Evolutionary conservation across 1,140 invertebrate species (phyloP), one percentile per base, ranked within the genome.

Genomic region (Neoseiulus cucumeris): DNA sequence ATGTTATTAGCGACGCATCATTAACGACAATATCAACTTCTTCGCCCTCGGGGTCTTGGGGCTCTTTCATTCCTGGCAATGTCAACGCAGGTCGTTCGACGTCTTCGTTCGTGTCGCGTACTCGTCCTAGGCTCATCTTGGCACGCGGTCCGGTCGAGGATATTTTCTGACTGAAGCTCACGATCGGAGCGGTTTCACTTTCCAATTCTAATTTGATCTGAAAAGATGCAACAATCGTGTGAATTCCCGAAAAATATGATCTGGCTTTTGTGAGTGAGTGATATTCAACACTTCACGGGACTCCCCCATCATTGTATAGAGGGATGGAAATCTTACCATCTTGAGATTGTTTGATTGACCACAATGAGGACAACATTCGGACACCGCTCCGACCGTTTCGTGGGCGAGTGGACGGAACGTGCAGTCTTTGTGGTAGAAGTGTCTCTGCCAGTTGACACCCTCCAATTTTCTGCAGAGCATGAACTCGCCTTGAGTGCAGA

Each of bases 401-500:
- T 64, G 44, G 29, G 59, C 55, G 65, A 30, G 30, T 30, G 42
- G 25, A 7, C 18, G 7, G 18, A 55, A 67, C n/a, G 84, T 82
- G 70, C 86, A 87, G 25, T 84, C 82, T 30, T 82, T 75, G 75
- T 88, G 86, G 73, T 84, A 87, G 47, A 85, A 77, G 72, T 89
- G 86, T 0, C 80, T 76, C 28, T 78, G 68, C 7, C 66, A 68
- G 29, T 33, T 42, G 22, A 68, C 64, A 64, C 68, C 47, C 18
- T 67, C 68, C 7, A 20, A 70, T 70, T 41, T 79, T 7, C 77
- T 76, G 73, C 86, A 89, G 68, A 85, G 82, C 45, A 83, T 79
- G 75, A 87, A 87, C 68, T 80, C 80, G 29, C 87, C 90, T 81
- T 92, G 88, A 30, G 89, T 86, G 73, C 90, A 94, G 74, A 91